These are phyloP conservation scores for Sebastes cheni DNA, from an alignment of 2,797 vertebrate genomes.

Conservation along the genomic window DNA sequence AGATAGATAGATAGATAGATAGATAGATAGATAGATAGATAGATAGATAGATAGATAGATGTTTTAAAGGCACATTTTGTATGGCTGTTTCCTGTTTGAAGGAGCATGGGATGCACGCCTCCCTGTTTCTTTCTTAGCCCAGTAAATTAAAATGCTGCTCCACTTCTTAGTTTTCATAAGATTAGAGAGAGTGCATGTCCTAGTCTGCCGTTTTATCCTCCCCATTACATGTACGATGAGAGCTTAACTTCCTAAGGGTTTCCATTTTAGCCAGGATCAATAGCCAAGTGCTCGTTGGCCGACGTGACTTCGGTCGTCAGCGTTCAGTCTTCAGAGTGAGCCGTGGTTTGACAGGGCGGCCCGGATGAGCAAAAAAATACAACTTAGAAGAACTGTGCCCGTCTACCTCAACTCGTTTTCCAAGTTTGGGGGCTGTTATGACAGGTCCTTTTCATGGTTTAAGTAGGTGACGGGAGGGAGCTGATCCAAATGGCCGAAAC, in stretches of 20 bases:
- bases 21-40: no score
- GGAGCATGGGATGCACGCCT: not conserved
- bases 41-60: no score
- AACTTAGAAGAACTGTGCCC: conserved; percentile 13
- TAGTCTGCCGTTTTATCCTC: conserved; percentile 62
- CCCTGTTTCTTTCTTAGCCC: conserved; percentile 44
- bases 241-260: conserved; percentile 74
- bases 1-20: no score
- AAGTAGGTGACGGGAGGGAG: conserved; percentile 70
- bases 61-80: not conserved
- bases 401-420: conserved; percentile 39
- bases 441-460: conserved; percentile 58
- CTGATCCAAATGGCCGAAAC: conserved; percentile 67
- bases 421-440: conserved; percentile 47
- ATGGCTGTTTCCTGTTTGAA: conserved; percentile 1
- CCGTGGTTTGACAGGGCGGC: conserved; percentile 13
- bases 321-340: conserved; percentile 41
- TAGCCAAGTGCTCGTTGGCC: conserved; percentile 62
- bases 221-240: conserved; percentile 69
- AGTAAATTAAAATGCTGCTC: conserved; percentile 72
- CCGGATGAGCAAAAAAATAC: conserved; percentile 47
- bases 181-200: conserved; percentile 75
- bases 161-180: conserved; percentile 72
- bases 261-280: conserved; percentile 78
- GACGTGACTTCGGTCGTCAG: conserved; percentile 57